phyloP scores from a whole-genome alignment of 2,888 invertebrate genomes.

The Tenthredo notha region DNA sequence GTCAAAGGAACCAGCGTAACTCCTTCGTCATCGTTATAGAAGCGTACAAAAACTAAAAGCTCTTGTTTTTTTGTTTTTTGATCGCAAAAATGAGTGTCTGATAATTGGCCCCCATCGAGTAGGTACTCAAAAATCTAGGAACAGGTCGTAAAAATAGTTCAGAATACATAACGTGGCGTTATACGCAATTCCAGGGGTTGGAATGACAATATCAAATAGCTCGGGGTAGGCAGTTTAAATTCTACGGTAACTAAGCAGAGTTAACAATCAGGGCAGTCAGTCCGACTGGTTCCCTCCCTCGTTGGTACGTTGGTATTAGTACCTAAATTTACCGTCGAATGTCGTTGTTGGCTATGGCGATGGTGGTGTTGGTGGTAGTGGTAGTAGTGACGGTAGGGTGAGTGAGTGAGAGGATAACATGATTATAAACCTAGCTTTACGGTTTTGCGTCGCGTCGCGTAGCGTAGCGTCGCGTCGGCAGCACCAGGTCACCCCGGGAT shows the following conservation, averaged over 20 bases:
- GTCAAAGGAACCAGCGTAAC: neutral
- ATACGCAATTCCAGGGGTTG: neutral
- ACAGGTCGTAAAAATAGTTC: constrained; percentile 5
- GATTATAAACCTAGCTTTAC: constrained; percentile 51
- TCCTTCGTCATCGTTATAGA: neutral
- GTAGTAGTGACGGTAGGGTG: neutral
- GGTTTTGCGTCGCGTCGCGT: constrained; percentile 40
- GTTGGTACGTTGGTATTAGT: neutral
- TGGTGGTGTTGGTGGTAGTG: neutral
- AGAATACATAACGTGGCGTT: neutral
- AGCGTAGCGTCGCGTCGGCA: constrained; percentile 39
- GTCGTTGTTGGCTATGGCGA: neutral
- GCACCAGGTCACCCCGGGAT: constrained; percentile 45
- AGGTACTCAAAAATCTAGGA: constrained; percentile 40
- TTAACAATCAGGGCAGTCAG: constrained; percentile 48
- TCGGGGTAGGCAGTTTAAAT: constrained; percentile 37
- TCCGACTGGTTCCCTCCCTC: neutral
- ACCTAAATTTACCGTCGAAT: constrained; percentile 42
- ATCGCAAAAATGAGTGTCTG: neutral
- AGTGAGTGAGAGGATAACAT: constrained; percentile 35
- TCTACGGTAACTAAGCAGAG: constrained; percentile 47
- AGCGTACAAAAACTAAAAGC: too few species aligned
- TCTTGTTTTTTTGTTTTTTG: neutral
- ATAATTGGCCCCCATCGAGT: neutral
- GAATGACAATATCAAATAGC: constrained; percentile 27